Evolutionary conservation across 2,113 vertebrate genomes (phyloP), one percentile per base, ranked within the genome.

Genomic region (Halichoerus grypus): DNA sequence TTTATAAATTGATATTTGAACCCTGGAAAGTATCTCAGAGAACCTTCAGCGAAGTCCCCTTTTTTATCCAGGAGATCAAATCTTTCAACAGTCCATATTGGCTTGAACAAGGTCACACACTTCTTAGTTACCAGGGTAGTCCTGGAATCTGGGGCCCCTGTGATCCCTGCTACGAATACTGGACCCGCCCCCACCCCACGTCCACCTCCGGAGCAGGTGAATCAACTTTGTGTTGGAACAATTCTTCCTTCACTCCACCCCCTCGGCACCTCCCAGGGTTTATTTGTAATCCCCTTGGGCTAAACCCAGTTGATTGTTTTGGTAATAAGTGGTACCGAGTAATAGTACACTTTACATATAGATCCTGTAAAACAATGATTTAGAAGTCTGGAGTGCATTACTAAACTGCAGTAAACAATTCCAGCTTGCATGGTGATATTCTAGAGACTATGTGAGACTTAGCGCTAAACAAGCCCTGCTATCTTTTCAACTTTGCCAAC

Each of bases 81-180:
- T 61, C 57, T 82, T 72, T 7, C 15, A 36, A 22, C 22, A 26
- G 0, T 7, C 24, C 16, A 1, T 88, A 55, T 18, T 42, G 74
- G 63, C 46, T 28, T 55, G 55, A 63, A 18, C 94, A 91, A 92
- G 93, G 94, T 72, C 96, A 95, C 69, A n/a, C 22, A 9, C 74
- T 61, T 63, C 7, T 12, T 31, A 42, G 49, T 72, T 80, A 31
- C 67, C 63, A 3, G 33, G 4, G 69, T n/a, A 18, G 57, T 74
- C 5, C 57, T 10, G 28, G 81, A 67, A 84, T 24, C 79, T 11
- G 84, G 82, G 71, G 59, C 81, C 24, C 3, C 1, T 36, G 57
- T 10, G 81, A 69, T 76, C 49, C 31, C 24, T 21, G 24, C 39
- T 36, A 7, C 63, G 57, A 85, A 59, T 26, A 5, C 15, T 39